phyloP scores from a whole-genome alignment of 2,113 vertebrate genomes.

The Xiphophorus hellerii region DNA sequence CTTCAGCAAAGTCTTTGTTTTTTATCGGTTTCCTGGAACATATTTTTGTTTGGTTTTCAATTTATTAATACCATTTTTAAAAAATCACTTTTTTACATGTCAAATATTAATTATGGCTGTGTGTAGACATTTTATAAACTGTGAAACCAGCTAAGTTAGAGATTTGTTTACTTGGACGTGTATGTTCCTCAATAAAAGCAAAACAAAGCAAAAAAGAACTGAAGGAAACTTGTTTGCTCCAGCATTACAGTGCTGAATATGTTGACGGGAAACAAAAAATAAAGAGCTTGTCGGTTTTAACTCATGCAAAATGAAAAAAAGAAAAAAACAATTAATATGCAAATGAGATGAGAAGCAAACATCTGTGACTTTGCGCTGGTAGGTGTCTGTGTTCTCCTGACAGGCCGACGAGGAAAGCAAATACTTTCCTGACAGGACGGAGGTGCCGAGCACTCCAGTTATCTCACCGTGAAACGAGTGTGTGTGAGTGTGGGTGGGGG shows the following conservation, averaged over 20 bases:
- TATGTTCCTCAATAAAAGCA: not conserved
- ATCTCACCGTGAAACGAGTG: conserved; percentile 48
- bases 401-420: conserved; percentile 27
- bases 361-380: conserved; percentile 22
- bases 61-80: no score
- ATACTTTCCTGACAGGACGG: conserved; percentile 57
- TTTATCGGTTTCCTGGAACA: not conserved
- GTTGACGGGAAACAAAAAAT: not conserved
- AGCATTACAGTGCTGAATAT: not conserved
- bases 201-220: not conserved
- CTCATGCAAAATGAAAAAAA: not conserved
- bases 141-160: not conserved
- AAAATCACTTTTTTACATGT: not conserved
- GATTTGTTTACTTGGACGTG: not conserved
- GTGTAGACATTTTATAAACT: not conserved
- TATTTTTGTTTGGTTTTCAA: not conserved
- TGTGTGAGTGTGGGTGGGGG: conserved; percentile 34
- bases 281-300: not conserved
- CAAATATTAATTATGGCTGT: not conserved
- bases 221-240: not conserved
- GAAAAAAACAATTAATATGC: not conserved
- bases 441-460: conserved; percentile 51
- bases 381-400: conserved; percentile 29
- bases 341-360: conserved; percentile 40
- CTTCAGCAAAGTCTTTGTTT: not conserved